These are phyloP conservation scores for Lucinisca nassula DNA, from an alignment of 2,888 invertebrate genomes.

Conservation along the genomic window DNA sequence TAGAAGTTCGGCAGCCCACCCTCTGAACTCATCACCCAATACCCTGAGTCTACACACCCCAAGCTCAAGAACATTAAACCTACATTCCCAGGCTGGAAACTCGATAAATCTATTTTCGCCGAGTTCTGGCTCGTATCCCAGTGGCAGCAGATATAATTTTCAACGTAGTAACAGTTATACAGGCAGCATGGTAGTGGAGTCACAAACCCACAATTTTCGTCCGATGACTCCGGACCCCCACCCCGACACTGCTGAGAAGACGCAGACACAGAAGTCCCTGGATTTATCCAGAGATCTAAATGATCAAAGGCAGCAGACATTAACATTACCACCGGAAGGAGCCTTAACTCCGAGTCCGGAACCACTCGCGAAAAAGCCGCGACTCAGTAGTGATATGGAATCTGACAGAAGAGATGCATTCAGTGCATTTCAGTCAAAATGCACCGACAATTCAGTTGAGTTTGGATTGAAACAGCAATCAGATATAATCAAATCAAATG, in stretches of 20 bases:
- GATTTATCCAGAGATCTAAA: constrained; percentile 35
- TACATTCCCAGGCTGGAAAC: constrained; percentile 30
- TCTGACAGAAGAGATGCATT: neutral
- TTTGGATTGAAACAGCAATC: neutral
- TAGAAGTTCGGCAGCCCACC: constrained; percentile 62
- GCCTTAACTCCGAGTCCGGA: constrained; percentile 73
- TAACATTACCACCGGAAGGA: constrained; percentile 72
- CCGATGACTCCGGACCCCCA: constrained; percentile 70
- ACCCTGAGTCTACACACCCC: constrained; percentile 29
- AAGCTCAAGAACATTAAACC: constrained; percentile 3
- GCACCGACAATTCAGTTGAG: constrained; percentile 6
- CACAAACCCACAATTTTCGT: constrained; percentile 73
- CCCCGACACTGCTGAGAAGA: constrained; percentile 72
- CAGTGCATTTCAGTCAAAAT: neutral
- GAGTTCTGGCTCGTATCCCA: neutral
- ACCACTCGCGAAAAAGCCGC: constrained; percentile 56
- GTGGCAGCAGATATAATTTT: constrained; percentile 50
- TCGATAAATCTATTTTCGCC: constrained; percentile 7
- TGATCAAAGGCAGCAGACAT: constrained; percentile 44
- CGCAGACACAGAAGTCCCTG: constrained; percentile 25
- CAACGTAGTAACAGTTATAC: constrained; percentile 62
- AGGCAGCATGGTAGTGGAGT: constrained; percentile 75
- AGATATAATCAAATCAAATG: neutral
- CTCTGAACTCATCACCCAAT: constrained; percentile 59
- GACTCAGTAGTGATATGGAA: constrained; percentile 49